Evolutionary conservation across 2,113 vertebrate species (phyloP).

Genomic region (Hiodon alosoides): DNA sequence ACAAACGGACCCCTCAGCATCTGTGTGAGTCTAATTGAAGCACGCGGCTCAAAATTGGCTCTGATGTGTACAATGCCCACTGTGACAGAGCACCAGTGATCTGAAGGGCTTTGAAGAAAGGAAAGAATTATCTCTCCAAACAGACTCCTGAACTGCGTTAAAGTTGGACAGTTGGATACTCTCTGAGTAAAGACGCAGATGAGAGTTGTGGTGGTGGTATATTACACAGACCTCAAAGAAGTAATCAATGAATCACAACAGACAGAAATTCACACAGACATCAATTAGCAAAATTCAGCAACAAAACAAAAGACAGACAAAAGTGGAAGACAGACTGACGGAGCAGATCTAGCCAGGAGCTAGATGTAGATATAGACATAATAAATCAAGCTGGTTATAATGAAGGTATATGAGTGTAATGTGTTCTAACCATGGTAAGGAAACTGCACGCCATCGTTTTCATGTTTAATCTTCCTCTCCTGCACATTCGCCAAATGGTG

Average conservation of each 20-base stretch:
- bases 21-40: background rate
- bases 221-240: slow-evolving; percentile 14
- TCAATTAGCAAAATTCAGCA: slow-evolving; percentile 10
- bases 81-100: background rate
- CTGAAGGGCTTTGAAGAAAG: background rate
- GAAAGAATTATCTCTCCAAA: background rate
- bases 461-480: slow-evolving; percentile 73
- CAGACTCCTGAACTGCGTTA: background rate
- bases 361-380: slow-evolving; percentile 5
- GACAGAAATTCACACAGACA: slow-evolving; percentile 42
- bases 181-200: background rate
- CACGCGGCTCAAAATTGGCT: background rate
- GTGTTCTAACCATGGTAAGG: slow-evolving; percentile 71
- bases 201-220: background rate
- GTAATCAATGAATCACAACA: slow-evolving; percentile 48
- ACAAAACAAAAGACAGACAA: background rate
- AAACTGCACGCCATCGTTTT: slow-evolving; percentile 71
- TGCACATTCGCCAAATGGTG: slow-evolving; percentile 73
- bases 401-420: slow-evolving; percentile 42
- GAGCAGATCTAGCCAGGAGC: slow-evolving; percentile 36
- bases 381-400: slow-evolving; percentile 21
- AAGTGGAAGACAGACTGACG: slow-evolving; percentile 8
- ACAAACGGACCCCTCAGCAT: too few species aligned
- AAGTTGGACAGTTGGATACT: background rate
- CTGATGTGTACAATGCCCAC: background rate